phyloP scores from a whole-genome alignment of 2,797 vertebrate species.

The Erithacus rubecula region DNA sequence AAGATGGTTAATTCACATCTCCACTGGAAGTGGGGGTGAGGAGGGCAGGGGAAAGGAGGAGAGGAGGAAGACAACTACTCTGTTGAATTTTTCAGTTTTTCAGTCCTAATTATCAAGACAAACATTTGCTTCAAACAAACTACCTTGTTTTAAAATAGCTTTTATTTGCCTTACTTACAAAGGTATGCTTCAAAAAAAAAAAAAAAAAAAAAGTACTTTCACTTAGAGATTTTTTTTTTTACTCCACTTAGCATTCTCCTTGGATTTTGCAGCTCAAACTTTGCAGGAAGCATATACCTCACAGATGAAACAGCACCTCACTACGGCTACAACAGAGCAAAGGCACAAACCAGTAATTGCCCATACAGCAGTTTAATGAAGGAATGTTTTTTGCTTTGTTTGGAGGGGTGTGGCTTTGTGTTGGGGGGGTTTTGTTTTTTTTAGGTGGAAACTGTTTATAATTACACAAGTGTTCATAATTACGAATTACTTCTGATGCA shows the following conservation, averaged over 20 bases:
- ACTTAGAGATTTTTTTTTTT: not conserved
- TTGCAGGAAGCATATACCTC: not conserved
- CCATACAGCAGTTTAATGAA: not conserved
- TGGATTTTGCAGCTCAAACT: not conserved
- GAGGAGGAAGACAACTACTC: not conserved
- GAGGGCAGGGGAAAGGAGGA: not conserved
- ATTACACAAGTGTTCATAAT: not conserved
- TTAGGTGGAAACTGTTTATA: not conserved
- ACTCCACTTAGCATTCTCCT: not conserved
- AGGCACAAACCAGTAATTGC: not conserved
- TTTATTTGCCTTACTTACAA: not conserved
- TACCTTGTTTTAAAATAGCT: not conserved
- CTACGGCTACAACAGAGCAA: not conserved
- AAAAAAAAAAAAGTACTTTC: accelerated
- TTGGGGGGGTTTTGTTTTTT: not conserved
- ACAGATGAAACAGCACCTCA: not conserved
- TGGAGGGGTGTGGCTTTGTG: no score
- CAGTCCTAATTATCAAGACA: not conserved
- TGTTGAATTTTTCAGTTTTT: not conserved
- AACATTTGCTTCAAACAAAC: not conserved
- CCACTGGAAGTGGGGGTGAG: no score
- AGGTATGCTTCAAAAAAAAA: not conserved
- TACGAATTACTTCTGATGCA: not conserved
- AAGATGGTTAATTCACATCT: not conserved
- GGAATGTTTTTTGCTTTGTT: not conserved